phyloP scores from a whole-genome alignment of 1,140 invertebrate species.

The Thaumetopoea pityocampa region DNA sequence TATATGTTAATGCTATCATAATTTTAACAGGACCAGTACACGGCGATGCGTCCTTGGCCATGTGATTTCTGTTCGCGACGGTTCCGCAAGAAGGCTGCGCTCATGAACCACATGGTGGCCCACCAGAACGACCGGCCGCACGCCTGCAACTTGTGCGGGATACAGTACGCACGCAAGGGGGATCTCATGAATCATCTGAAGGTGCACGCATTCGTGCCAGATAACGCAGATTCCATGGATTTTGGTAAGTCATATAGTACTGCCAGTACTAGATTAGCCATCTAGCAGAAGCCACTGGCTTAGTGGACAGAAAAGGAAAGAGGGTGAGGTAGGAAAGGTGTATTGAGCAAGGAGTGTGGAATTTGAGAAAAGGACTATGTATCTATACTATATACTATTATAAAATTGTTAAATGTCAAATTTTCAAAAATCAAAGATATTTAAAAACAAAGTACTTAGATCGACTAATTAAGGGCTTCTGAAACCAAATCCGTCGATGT shows the following conservation, averaged over 20 bases:
- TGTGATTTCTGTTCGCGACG: constrained; percentile 90
- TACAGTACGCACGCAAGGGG: constrained; percentile 84
- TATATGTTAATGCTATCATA: constrained; percentile 1
- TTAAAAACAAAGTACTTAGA: too few species aligned
- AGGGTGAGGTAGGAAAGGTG: too few species aligned
- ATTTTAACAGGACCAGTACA: constrained; percentile 81
- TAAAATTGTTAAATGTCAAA: too few species aligned
- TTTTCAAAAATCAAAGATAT: too few species aligned
- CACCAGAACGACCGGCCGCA: constrained; percentile 88
- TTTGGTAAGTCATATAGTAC: constrained; percentile 32
- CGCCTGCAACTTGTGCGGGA: constrained; percentile 86
- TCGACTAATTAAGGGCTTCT: too few species aligned
- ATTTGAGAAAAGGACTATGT: too few species aligned
- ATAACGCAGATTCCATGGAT: constrained; percentile 44
- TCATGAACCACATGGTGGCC: constrained; percentile 90
- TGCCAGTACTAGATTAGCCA: too few species aligned
- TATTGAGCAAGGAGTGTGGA: too few species aligned
- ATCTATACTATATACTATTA: too few species aligned
- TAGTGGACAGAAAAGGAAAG: too few species aligned
- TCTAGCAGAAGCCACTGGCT: too few species aligned
- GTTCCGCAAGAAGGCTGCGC: constrained; percentile 87
- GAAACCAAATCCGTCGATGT: too few species aligned
- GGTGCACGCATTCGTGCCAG: constrained; percentile 85
- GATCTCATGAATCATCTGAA: constrained; percentile 90
- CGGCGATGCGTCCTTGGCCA: constrained; percentile 86